Evolutionary conservation across 2,888 invertebrate species (phyloP), one percentile per base, ranked within the genome.

Genomic region (Julus scanicus): DNA sequence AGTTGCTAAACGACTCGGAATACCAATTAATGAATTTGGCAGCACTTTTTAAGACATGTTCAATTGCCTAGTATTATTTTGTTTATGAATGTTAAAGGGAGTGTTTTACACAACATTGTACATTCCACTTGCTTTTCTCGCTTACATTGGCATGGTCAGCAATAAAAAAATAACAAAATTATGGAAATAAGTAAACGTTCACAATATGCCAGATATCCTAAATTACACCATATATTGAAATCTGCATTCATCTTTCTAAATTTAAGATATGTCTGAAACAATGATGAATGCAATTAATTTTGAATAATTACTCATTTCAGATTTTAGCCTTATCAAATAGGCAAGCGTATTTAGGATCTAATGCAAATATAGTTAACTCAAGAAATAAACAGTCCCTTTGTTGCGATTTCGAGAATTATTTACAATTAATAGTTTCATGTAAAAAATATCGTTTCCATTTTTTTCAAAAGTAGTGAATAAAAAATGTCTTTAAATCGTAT

Each of bases 1-100:
- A 92, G 96, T 97, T 83, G 95, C 96, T 0, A 94, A 95, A 90
- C 95, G 95, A 92, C 94, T 97, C 93, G 96, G 96, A 86, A 90
- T 91, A 84, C 89, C 88, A 71, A 87, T 90, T 29, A 90, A 90
- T 17, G 57, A 49, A 53, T 86, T 87, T 87, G 86, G 40, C n/a
- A 86, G 29, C 40, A 4, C 40, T 15, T 86, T 53, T 53, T 53
- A 53, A 1, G 15, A 4, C 53, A 11, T 15, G 53, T 53, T 53
- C 84, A 2, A n/a, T 84, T n/a, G 37, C 84, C 20, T 84, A 37
- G 84, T 84, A 11, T 84, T 39, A 11, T 84, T 84, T n/a, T 84
- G 6, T 83, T 83, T 83, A 11, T 39, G 84, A 84, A 15, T 39
- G 40, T 84, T 84, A 39, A 39, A 39, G 20, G 84, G 84, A 84